Base-by-base conservation (phyloP, 2,888 invertebrate species). In the Prosopocoilus inquinatus region DNA sequence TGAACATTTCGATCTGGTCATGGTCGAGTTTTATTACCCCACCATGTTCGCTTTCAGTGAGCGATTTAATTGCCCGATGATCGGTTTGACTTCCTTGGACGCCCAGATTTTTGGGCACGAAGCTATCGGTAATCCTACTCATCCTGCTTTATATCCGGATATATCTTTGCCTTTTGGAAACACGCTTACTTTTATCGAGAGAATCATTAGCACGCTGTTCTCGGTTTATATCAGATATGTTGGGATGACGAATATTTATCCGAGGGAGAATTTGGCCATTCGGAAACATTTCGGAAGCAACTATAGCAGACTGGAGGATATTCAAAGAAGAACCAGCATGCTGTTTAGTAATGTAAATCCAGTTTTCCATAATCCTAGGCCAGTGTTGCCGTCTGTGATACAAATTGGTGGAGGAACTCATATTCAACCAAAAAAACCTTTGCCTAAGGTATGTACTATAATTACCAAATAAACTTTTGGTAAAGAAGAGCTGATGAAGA, bases 21-120 rank as follows among this genome's bases (percentile, higher is more conserved):
- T 85, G 39, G 77, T 80, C 2, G 85, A 85, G 69, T 78, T 79
- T 11, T 75, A 82, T 8, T 74, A 79, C 3, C 81, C 82, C 0
- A 51, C 80, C 0, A 66, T 81, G 38, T 81, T 79, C 51, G 81
- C 79, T 0, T 78, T 81, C 15, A 81, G 81, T 15, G 78, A 82
- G 36, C 80, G 80, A 62, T 84, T 84, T 64, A 70, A 79, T 33
- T 79, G 75, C 28, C 82, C 84, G 2, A 78, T 82, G 43, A 81
- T 86, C 53, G 77, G 80, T 4, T 78, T 84, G 4, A 78, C 80
- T 5, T 75, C 82, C 0, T 72, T 81, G 3, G 80, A 78, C 55
- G 81, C 81, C 0, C 77, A 76, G 58, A 70, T 80, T 49, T 76
- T 78, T 38, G 79, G 80, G 43, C 79, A 81, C 54, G 80, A 80